Evolutionary conservation across 2,113 vertebrate genomes (phyloP), one percentile per base, ranked within the genome.

Genomic region (Anolis sagrei): DNA sequence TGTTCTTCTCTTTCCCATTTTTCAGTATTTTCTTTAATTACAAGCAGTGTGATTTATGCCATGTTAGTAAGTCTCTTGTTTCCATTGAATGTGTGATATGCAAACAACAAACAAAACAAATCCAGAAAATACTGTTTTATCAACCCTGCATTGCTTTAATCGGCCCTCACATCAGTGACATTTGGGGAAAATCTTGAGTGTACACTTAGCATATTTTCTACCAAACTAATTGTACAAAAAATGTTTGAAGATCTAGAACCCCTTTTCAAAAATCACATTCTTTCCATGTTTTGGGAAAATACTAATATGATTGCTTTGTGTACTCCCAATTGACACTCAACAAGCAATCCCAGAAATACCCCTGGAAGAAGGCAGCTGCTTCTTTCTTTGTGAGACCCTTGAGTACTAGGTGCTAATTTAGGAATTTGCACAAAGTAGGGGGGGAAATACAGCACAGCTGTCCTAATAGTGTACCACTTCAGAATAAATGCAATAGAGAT

Each of bases 1-100:
- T 81, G 62, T 72, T 87, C 9, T 54, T 10, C 14, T 1, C 51
- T 76, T 39, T 82, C 10, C 77, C 62, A 68, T 8, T 79, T 6
- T 14, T 93, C 81, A 75, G 76, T 85, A 87, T 82, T 79, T 39
- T 1, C 23, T 74, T 88, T 81, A 25, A 86, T 89, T 88, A 16
- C 85, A 82, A 7, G 77, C 76, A 85, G 76, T 76, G 39, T 54
- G 70, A 32, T 36, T 70, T 21, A 23, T 81, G 44, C 49, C 64
- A 36, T n/a, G 11, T 66, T 18, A 32, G 18, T 29, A 48, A 21
- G 44, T 89, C 73, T 89, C 73, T 81, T 0, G 0, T 83, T 48
- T 58, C 84, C 61, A 88, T 79, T 25, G 70, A 83, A 81, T 84
- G 4, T 74, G 58, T 90, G 81, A 84, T n/a, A 87, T 84, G 73